These are phyloP conservation scores for Alces alces DNA, from an alignment of 2,113 vertebrate genomes.

Conservation along the genomic window DNA sequence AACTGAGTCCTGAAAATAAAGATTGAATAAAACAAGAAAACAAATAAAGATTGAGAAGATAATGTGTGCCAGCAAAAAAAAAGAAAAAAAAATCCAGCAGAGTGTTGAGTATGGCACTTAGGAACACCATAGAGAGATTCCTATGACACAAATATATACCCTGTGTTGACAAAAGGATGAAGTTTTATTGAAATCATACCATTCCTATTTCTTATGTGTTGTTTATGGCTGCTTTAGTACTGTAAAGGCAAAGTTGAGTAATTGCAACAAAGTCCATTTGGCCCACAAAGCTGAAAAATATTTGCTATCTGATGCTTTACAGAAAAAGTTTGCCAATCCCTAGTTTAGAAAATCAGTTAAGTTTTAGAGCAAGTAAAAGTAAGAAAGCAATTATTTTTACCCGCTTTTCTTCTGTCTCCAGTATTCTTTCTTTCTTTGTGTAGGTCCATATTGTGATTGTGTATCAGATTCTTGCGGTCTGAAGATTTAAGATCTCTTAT, in stretches of 20 bases:
- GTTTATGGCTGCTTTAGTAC: background rate
- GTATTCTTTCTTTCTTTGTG: background rate
- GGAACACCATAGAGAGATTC: background rate
- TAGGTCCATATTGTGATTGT: background rate
- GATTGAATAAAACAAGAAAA: background rate
- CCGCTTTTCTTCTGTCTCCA: background rate
- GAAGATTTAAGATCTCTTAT: background rate
- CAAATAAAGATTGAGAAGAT: background rate
- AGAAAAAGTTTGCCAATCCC: background rate
- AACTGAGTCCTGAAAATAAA: background rate
- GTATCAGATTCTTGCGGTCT: background rate
- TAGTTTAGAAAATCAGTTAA: background rate
- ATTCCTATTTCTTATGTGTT: background rate
- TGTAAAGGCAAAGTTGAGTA: background rate
- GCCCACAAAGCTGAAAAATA: background rate
- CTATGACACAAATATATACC: background rate
- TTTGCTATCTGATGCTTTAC: background rate
- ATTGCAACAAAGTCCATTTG: background rate
- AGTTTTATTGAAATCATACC: background rate
- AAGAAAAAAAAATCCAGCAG: background rate
- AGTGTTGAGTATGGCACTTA: background rate
- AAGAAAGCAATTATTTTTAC: background rate
- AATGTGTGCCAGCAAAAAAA: background rate
- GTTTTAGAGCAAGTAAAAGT: background rate
- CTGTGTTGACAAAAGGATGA: background rate